Percentiles rank a stretch among this genome's conserved stretches.
phyloP scores from a whole-genome alignment of 2,797 vertebrate genomes.

The Lerista edwardsae region DNA sequence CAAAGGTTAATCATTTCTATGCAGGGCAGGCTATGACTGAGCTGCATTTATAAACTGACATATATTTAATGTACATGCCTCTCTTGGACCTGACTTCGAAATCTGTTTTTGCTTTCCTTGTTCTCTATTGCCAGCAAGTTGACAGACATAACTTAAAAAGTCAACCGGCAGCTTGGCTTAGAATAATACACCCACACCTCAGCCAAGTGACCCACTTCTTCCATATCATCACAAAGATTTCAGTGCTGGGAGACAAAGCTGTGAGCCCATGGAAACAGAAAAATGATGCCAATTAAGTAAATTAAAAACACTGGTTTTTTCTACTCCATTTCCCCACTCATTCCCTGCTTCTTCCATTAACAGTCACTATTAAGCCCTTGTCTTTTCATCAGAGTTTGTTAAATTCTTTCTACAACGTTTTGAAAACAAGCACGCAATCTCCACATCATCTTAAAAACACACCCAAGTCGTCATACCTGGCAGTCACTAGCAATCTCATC shows the following conservation, averaged over 20 bases:
- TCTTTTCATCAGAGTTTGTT: constrained; percentile 21
- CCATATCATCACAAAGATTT: constrained; percentile 40
- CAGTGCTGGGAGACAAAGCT: constrained; percentile 16
- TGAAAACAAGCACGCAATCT: background rate
- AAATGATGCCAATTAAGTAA: constrained; percentile 11
- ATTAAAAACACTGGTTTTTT: constrained; percentile 35
- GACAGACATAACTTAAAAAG: constrained; percentile 30
- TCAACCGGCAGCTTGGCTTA: constrained; percentile 34
- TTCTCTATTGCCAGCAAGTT: constrained; percentile 41
- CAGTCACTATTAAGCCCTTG: background rate
- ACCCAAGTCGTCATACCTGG: background rate
- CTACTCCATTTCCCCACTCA: background rate
- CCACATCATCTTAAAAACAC: background rate
- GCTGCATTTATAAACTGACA: constrained; percentile 48
- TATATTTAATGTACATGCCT: constrained; percentile 43
- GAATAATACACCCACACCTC: constrained; percentile 13
- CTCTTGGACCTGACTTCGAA: constrained; percentile 52
- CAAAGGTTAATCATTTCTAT: constrained; percentile 46
- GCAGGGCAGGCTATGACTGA: constrained; percentile 22
- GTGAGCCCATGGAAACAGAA: constrained; percentile 20
- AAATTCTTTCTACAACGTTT: constrained; percentile 2
- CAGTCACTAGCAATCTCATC: background rate
- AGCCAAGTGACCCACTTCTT: constrained; percentile 36
- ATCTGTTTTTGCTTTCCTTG: constrained; percentile 45
- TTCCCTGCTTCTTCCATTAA: constrained; percentile 22